These are phyloP conservation scores for Scomberomorus guttatus DNA, from an alignment of 2,797 vertebrate genomes.

Conservation along the genomic window DNA sequence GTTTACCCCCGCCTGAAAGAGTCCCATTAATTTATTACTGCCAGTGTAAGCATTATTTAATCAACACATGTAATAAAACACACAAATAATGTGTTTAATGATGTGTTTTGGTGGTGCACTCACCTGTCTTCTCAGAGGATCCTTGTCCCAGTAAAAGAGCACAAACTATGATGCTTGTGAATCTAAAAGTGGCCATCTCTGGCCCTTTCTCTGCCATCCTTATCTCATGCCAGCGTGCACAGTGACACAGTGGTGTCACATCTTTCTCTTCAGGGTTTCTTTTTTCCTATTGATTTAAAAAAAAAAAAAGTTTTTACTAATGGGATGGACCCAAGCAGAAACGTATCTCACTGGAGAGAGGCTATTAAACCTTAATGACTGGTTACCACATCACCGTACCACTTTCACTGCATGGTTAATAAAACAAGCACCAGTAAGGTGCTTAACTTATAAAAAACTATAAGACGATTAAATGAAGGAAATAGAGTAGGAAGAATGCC, in stretches of 20 bases:
- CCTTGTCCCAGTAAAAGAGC: slow-evolving; percentile 75
- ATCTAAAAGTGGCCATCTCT: slow-evolving; percentile 71
- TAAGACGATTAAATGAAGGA: background rate
- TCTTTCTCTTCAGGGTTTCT: slow-evolving; percentile 43
- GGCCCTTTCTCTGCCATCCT: slow-evolving; percentile 70
- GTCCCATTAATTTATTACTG: slow-evolving; percentile 7
- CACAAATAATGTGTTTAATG: background rate
- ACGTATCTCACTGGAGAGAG: slow-evolving; percentile 74
- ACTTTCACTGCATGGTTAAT: slow-evolving; percentile 63
- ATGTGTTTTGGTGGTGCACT: slow-evolving; percentile 47
- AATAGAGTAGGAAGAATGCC: background rate
- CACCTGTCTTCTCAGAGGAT: slow-evolving; percentile 75
- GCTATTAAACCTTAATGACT: slow-evolving; percentile 86
- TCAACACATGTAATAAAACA: slow-evolving; percentile 1
- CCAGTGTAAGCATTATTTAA: slow-evolving; percentile 1
- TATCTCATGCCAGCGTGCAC: slow-evolving; percentile 68
- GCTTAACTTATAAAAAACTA: slow-evolving; percentile 11
- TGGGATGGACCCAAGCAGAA: slow-evolving; percentile 64
- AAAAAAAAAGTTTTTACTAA: slow-evolving; percentile 15
- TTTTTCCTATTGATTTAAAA: slow-evolving; percentile 31
- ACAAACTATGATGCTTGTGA: slow-evolving; percentile 75
- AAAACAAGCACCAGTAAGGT: slow-evolving; percentile 23
- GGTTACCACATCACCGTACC: slow-evolving; percentile 72
- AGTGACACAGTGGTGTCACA: slow-evolving; percentile 64
- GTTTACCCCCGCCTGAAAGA: slow-evolving; percentile 69